These are phyloP conservation scores for Maconellicoccus hirsutus DNA, from an alignment of 1,140 invertebrate genomes.

Conservation along the genomic window DNA sequence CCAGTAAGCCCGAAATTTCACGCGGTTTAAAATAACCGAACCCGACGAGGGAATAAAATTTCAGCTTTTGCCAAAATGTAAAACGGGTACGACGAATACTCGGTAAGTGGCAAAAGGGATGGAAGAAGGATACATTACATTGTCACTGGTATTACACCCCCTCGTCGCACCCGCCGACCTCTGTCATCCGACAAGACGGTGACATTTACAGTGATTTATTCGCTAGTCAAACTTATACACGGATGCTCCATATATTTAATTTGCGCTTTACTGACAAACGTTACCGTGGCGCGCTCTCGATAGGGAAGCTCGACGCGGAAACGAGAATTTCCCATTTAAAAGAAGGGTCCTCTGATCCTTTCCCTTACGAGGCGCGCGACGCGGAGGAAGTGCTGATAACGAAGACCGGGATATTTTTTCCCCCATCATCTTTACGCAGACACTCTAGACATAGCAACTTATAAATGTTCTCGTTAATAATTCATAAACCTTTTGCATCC, in stretches of 20 bases:
- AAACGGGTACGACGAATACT: background rate
- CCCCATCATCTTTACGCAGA: too few species aligned
- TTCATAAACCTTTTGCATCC: too few species aligned
- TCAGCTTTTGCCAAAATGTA: conserved; percentile 3
- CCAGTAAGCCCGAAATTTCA: background rate
- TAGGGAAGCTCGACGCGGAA: background rate
- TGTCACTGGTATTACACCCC: conserved; percentile 7
- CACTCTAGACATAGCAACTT: too few species aligned
- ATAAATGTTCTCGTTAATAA: too few species aligned
- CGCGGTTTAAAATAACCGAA: conserved; percentile 2
- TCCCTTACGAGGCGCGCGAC: too few species aligned
- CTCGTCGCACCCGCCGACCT: background rate
- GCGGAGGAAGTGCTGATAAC: too few species aligned
- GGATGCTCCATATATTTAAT: conserved; percentile 22
- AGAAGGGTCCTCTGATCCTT: background rate
- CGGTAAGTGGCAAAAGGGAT: background rate
- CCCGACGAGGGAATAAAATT: conserved; percentile 1
- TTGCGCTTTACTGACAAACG: conserved; percentile 20
- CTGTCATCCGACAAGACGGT: conserved; percentile 20
- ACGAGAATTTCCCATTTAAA: conserved; percentile 14
- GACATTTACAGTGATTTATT: conserved; percentile 21
- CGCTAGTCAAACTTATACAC: conserved; percentile 16
- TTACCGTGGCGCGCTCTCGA: background rate
- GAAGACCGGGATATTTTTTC: too few species aligned
- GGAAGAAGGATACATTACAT: background rate